Base-by-base conservation (phyloP, 2,888 invertebrate genomes). In the Eilema griseolum region DNA sequence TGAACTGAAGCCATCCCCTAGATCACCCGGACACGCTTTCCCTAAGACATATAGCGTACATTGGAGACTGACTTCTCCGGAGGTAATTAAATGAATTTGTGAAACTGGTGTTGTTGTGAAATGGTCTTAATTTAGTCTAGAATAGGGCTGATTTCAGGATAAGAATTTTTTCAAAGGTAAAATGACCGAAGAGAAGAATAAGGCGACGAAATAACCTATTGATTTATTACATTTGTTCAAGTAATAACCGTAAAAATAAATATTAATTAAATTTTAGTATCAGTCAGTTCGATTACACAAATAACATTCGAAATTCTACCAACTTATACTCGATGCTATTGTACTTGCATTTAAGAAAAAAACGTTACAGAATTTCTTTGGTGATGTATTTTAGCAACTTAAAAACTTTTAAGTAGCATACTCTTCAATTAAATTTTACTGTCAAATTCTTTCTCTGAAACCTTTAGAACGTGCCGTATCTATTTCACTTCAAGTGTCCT, bases 1-100 rank as follows among this genome's bases (percentile, higher is more conserved):
- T 2, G 95, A 95, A 57, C 81, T 95, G 3, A 79, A 92, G 72
- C 93, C 93, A 16, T 90, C 93, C 0, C 87, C 90, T 0, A 86
- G 91, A 72, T 82, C 89, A 2, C 92, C 93, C 16, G 95, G 95
- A 2, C 94, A 95, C 83, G 95, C 95, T 2, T 77, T 93, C 46
- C 89, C 95, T 3, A 93, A 93, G 93, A 96, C 96, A 24, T 98
- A 97, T 83, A 96, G 96, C 23, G 89, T 98, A 72, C 97, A 96
- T 80, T 97, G 97, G 92, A 96, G 97, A 86, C 94, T 96, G 72
- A 96, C 97, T 71, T 96, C 96, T 64, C 97, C 97, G 24, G 97
- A 97, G 82, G 98, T 98, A 96, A 95, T 28, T 26, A 66, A 28
- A 64, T n/a, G 7, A 14, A 64, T 8, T 11, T 52, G 3, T 7